Evolutionary conservation across 2,113 vertebrate genomes (phyloP).

Genomic region (Varanus salvator): DNA sequence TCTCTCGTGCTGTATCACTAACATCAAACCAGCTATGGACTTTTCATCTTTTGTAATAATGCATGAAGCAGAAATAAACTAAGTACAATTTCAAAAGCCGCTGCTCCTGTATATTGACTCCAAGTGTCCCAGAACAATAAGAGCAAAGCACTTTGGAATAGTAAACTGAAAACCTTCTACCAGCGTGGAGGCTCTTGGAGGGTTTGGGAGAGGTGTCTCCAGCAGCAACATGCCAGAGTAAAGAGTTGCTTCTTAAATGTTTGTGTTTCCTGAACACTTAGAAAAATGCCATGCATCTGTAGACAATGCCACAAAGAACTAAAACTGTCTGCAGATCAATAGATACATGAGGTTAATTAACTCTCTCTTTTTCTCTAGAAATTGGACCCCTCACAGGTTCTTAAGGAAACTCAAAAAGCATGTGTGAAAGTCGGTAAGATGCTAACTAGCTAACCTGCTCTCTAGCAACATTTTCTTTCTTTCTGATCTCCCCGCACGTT

Average conservation of each 20-base stretch:
- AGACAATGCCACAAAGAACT: background rate
- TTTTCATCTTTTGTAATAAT: constrained; percentile 37
- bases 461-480: background rate
- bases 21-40: constrained; percentile 22
- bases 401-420: background rate
- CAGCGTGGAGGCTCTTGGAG: background rate
- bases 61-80: constrained; percentile 15
- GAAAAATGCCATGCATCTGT: background rate
- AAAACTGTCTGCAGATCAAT: background rate
- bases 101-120: background rate
- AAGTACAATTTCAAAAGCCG: background rate
- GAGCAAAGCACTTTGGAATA: background rate
- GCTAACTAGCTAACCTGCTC: background rate
- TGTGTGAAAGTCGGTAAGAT: background rate
- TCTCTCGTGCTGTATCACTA: constrained; percentile 45
- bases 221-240: background rate
- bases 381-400: background rate
- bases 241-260: background rate
- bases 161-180: background rate
- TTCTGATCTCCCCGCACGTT: background rate
- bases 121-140: background rate
- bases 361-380: background rate
- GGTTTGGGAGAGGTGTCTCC: too few relatives aligned
- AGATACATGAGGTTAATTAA: background rate
- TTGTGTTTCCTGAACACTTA: background rate